Conservation (phyloP, 2,888 invertebrate genomes). For the Chloroclystis v-ata region DNA sequence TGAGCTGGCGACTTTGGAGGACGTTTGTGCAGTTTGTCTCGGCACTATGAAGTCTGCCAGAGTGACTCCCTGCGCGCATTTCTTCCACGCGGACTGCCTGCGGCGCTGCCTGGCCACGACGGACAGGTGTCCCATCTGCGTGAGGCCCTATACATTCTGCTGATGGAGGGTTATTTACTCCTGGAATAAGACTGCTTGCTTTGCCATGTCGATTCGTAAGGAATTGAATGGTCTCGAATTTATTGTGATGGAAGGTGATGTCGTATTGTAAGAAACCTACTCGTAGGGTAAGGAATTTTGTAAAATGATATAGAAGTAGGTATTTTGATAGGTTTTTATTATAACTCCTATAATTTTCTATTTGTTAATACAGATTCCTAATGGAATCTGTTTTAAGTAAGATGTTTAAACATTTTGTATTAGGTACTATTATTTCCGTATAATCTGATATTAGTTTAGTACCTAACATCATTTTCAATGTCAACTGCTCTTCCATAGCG, state of each 20-base stretch:
- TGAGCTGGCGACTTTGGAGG: constrained; percentile 83
- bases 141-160: constrained; percentile 80
- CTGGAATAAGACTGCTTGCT: constrained; percentile 54
- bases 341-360: too few relatives aligned
- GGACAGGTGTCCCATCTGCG: constrained; percentile 86
- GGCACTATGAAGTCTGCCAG: constrained; percentile 83
- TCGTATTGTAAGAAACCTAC: neutral
- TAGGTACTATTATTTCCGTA: too few relatives aligned
- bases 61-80: constrained; percentile 87
- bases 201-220: constrained; percentile 26
- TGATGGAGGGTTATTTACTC: constrained; percentile 40
- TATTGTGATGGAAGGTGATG: constrained; percentile 22
- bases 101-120: constrained; percentile 84
- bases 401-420: too few relatives aligned
- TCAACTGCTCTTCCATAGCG: too few relatives aligned
- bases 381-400: too few relatives aligned
- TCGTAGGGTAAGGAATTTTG: too few relatives aligned
- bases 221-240: constrained; percentile 30
- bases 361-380: too few relatives aligned
- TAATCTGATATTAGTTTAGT: too few relatives aligned
- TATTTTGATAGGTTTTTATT: too few relatives aligned
- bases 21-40: constrained; percentile 88
- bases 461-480: too few relatives aligned
- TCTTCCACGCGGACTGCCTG: constrained; percentile 88
- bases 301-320: too few relatives aligned